Base-by-base conservation (phyloP, 2,797 vertebrate species). In the Acestrorhynchus altus region DNA sequence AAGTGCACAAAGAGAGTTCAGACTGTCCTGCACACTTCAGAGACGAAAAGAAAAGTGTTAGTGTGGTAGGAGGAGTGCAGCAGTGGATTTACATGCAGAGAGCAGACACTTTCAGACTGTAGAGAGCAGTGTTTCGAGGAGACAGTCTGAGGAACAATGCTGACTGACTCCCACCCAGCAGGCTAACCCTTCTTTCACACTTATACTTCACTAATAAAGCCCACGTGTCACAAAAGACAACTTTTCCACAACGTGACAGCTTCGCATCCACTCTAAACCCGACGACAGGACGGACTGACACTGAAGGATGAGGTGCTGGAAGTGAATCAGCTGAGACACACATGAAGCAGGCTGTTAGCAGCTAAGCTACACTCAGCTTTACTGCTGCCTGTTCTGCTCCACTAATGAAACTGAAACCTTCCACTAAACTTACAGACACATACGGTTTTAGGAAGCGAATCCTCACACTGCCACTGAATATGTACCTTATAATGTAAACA, bases 291-390 rank as follows among this genome's bases (percentile, higher is more conserved):
- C 4, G 44, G 31, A n/a, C 4, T 63, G 44, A 16, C 15, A 51
- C 15, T 26, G 6, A 35, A 24, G 1, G 18, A 47, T 0, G 8
- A 5, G 0, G 18, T 46, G 2, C 5, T 26, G 13, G 31, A 4
- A 22, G 24, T 49, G 16, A 44, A 8, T 10, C 9, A 20, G 47
- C 49, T 46, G 10, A 13, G 46, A 63, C 64, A 71, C 49, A 52
- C n/a, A 22, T 10, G 49, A 57, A 49, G 49, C 40, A 57, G 4
- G 18, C 35, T 13, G 72, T 75, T 74, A 79, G 72, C 72, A 8
- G 72, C 26, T 80, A 75, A 49, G 78, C 77, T 63, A 8, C 46
- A 52, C 4, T 61, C 57, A 8, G 64, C 65, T 64, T 63, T 49
- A 79, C 12, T 46, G 20, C 77, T 61, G 31, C 4, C 44, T 68